A percentile compares a stretch with the other conserved stretches of the same genome.
Evolutionary conservation across 1,140 invertebrate genomes (phyloP).

Genomic region (Dreissena polymorpha): DNA sequence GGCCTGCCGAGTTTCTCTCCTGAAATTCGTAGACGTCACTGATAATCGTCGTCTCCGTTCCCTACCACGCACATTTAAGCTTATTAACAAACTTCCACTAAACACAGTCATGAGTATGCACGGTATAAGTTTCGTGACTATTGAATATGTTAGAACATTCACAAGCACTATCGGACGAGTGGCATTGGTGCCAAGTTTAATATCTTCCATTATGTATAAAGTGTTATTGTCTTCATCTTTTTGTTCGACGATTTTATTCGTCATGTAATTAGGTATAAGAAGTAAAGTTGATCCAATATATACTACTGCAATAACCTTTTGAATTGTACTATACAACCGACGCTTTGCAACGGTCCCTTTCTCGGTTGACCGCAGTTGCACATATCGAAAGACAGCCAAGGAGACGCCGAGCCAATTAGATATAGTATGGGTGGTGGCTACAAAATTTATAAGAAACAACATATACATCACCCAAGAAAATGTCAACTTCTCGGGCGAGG

Average conservation of each 20-base stretch:
- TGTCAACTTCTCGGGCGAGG: conserved; percentile 66
- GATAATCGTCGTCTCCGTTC: conserved; percentile 69
- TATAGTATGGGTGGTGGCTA: conserved; percentile 92
- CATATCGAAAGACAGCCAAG: conserved; percentile 88
- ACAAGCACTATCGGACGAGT: conserved; percentile 61
- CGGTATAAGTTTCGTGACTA: conserved; percentile 79
- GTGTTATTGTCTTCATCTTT: conserved; percentile 53
- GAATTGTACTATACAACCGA: conserved; percentile 81
- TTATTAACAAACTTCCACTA: conserved; percentile 79
- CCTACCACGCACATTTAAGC: conserved; percentile 77
- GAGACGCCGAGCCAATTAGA: conserved; percentile 96
- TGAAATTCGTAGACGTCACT: conserved; percentile 61
- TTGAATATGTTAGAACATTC: conserved; percentile 75
- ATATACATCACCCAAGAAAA: conserved; percentile 73
- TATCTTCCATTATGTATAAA: conserved; percentile 77
- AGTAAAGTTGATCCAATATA: conserved; percentile 87
- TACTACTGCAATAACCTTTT: conserved; percentile 86
- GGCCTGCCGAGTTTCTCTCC: conserved; percentile 84
- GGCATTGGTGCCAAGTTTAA: conserved; percentile 68
- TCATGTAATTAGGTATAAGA: conserved; percentile 89
- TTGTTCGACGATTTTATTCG: conserved; percentile 65
- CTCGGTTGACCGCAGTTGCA: conserved; percentile 85
- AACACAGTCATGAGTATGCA: conserved; percentile 80
- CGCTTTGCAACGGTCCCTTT: conserved; percentile 89
- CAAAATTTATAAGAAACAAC: conserved; percentile 83